Evolutionary conservation across 2,113 vertebrate species (phyloP), one percentile per base, ranked within the genome.

Genomic region (Hemichromis elongatus): DNA sequence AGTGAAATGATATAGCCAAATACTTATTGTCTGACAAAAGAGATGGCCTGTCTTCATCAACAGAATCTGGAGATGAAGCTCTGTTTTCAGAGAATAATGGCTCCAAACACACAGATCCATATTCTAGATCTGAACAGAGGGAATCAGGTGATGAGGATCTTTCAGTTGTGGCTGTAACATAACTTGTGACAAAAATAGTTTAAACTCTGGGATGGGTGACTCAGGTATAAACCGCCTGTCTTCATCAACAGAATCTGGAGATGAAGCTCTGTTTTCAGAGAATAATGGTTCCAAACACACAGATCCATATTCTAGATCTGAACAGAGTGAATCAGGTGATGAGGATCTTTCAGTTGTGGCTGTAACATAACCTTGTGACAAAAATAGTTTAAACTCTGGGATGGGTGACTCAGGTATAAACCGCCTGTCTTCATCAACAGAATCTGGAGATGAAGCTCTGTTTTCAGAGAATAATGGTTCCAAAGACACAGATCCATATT

Each of bases 51-150:
- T 88, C 59, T 42, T 90, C 89, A 84, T 91, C 35, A 4, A 80
- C 7, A 21, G 92, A 93, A 79, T 90, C 81, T 63, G 88, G 79
- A 28, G 93, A 95, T 75, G 80, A 82, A 3, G 73, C 79, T 50
- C 86, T 89, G 80, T 8, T 52, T 26, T 83, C 92, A 89, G 26
- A 13, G 2, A 82, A 56, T 10, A 70, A 79, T 8, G 4, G 14
- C 53, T 52, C 63, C 7, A 55, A 42, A 33, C 50, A 89, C 2
- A 28, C 5, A 18, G 19, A 47, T 2, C 21, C 45, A 28, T 18
- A 63, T 1, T 90, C 92, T 70, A 40, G 5, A 53, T 91, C 70
- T 55, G 82, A 86, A 78, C 9, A 73, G 7, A 61, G 8, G 0
- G 90, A 92, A 77, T 83, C 77, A 37, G 92, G 83, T 10, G 93